phyloP scores from a whole-genome alignment of 2,888 invertebrate species.

The Craniophora ligustri region DNA sequence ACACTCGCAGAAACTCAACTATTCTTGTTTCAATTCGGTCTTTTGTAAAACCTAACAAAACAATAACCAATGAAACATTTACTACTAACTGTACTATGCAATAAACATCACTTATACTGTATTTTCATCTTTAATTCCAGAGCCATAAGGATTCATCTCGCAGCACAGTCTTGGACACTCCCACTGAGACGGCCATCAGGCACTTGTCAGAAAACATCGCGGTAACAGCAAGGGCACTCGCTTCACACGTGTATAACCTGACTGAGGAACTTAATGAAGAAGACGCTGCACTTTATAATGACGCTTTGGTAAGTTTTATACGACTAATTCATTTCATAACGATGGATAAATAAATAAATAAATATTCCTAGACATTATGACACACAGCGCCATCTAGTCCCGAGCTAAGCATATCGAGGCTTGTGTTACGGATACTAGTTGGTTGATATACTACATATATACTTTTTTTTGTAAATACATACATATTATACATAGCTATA shows the following conservation, averaged over 20 bases:
- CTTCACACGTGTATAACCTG: constrained; percentile 93
- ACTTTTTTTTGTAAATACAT: no score
- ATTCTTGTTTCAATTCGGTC: no score
- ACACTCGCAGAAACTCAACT: no score
- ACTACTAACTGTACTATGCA: background rate
- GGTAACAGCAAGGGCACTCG: constrained; percentile 94
- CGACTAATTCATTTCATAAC: background rate
- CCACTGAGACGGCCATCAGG: constrained; percentile 87
- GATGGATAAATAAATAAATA: no score
- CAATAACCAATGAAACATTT: no score
- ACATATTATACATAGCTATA: no score
- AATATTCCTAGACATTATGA: no score
- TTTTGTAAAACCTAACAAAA: no score
- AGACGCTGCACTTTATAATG: constrained; percentile 90
- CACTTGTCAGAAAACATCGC: constrained; percentile 91
- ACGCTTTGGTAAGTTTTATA: constrained; percentile 90
- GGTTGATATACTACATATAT: no score
- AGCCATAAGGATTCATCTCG: constrained; percentile 90
- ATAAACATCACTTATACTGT: background rate
- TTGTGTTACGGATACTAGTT: no score
- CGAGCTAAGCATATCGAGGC: no score
- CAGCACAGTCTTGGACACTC: constrained; percentile 90
- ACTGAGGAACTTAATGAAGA: constrained; percentile 75
- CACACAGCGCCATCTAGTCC: no score
- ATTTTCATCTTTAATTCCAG: constrained; percentile 68